Conservation (phyloP, 2,113 vertebrate genomes). For the Labeo catla region DNA sequence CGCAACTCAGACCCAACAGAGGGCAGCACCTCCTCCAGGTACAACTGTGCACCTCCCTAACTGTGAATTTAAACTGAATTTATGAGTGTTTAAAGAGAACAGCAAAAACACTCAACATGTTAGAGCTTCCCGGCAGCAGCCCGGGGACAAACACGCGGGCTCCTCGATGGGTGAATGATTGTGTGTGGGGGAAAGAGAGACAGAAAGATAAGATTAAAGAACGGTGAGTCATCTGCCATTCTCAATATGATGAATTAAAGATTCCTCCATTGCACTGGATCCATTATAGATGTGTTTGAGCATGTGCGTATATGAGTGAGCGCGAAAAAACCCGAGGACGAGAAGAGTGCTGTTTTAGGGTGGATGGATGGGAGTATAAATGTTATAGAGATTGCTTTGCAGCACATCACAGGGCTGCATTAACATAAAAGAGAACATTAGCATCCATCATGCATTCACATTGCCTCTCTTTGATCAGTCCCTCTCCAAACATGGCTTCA, state of each 20-base stretch:
- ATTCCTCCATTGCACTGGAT: slow-evolving; percentile 64
- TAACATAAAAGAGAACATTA: slow-evolving; percentile 38
- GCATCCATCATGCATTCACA: slow-evolving; percentile 28
- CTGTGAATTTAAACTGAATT: slow-evolving; percentile 11
- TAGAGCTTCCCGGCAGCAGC: background rate
- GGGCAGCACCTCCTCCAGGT: slow-evolving; percentile 71
- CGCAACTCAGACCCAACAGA: slow-evolving; percentile 56
- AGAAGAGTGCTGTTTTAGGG: slow-evolving; percentile 26
- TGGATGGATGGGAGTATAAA: slow-evolving; percentile 6
- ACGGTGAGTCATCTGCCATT: slow-evolving; percentile 48
- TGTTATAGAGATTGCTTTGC: slow-evolving; percentile 22
- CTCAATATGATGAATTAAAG: slow-evolving; percentile 66
- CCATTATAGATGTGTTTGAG: slow-evolving; percentile 60
- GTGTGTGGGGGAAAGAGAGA: background rate
- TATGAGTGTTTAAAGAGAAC: background rate
- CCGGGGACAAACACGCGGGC: background rate
- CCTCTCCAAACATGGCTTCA: background rate
- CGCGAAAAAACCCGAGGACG: background rate
- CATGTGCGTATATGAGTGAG: background rate
- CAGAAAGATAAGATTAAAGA: slow-evolving; percentile 37
- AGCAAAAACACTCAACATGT: background rate
- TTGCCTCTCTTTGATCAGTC: slow-evolving; percentile 17
- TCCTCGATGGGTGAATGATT: slow-evolving; percentile 7
- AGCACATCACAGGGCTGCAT: slow-evolving; percentile 31
- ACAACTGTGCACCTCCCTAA: background rate